Evolutionary conservation across 2,888 invertebrate genomes (phyloP).

Genomic region (Drosophila demipolita): DNA sequence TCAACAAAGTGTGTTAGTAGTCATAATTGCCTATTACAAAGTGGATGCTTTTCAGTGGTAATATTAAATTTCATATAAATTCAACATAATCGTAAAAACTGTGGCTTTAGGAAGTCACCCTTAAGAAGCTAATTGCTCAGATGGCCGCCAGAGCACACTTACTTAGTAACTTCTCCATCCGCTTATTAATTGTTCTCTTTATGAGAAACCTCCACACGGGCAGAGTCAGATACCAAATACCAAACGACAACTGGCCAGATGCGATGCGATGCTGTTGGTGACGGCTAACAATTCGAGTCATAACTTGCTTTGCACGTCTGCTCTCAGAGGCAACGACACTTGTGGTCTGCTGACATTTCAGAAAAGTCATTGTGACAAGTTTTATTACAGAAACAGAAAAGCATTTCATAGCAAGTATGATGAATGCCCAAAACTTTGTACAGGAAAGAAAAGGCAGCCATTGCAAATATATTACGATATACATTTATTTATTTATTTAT

Average conservation of each 20-base stretch:
- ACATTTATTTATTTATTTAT: constrained; percentile 1
- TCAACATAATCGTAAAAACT: constrained; percentile 29
- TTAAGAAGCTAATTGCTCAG: constrained; percentile 43
- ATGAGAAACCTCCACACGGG: constrained; percentile 53
- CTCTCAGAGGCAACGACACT: constrained; percentile 72
- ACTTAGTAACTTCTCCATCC: constrained; percentile 29
- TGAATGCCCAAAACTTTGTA: constrained; percentile 15
- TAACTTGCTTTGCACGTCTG: constrained; percentile 65
- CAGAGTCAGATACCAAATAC: constrained; percentile 21
- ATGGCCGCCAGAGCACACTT: constrained; percentile 49
- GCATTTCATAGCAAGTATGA: constrained; percentile 32
- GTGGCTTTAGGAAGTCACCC: constrained; percentile 72
- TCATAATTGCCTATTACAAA: constrained; percentile 14
- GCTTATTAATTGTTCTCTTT: constrained; percentile 67
- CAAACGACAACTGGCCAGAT: constrained; percentile 11
- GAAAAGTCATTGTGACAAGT: constrained; percentile 72
- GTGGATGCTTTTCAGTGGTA: constrained; percentile 36
- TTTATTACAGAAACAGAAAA: constrained; percentile 28
- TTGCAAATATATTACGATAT: background rate
- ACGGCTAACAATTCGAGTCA: constrained; percentile 68
- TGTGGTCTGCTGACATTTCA: constrained; percentile 72
- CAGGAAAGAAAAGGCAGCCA: constrained; percentile 40
- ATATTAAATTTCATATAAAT: constrained; percentile 24
- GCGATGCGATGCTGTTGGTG: constrained; percentile 25
- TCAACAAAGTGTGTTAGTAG: constrained; percentile 49